phyloP scores from a whole-genome alignment of 1,140 invertebrate species.

The Lepidurus arcticus region DNA sequence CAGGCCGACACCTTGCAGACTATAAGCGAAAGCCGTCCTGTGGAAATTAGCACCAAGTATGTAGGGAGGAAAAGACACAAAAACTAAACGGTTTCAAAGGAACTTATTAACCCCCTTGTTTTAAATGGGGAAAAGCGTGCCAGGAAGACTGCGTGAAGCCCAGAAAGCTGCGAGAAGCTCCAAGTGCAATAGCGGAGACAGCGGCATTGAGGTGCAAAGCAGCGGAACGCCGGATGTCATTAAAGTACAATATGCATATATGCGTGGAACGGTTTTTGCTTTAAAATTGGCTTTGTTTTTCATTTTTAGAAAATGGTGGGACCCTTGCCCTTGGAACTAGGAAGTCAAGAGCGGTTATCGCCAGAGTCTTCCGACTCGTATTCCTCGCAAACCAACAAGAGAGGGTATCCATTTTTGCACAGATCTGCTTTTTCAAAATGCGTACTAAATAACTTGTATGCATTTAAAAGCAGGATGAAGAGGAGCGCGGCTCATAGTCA shows the following conservation, averaged over 20 bases:
- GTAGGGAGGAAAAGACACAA: background rate
- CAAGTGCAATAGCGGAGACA: constrained; percentile 69
- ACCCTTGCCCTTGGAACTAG: background rate
- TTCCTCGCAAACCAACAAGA: constrained; percentile 30
- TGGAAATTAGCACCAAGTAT: background rate
- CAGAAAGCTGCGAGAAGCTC: constrained; percentile 61
- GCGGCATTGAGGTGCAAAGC: constrained; percentile 65
- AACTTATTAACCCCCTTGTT: background rate
- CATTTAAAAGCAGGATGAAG: background rate
- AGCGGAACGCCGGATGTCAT: constrained; percentile 35
- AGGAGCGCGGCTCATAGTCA: constrained; percentile 13
- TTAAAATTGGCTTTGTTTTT: background rate
- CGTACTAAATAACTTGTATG: too few species aligned
- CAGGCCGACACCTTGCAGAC: background rate
- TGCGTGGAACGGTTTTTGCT: background rate
- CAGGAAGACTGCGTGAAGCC: constrained; percentile 41
- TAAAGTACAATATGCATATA: background rate
- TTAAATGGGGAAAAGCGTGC: background rate
- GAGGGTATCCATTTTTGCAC: background rate
- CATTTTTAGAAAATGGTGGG: background rate
- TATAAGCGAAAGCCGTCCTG: background rate
- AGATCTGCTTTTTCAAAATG: too few species aligned
- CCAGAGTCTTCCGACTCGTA: background rate
- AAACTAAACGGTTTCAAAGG: background rate
- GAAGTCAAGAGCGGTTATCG: background rate